Evolutionary conservation across 2,113 vertebrate genomes (phyloP).

Genomic region (Xiphorhynchus elegans): DNA sequence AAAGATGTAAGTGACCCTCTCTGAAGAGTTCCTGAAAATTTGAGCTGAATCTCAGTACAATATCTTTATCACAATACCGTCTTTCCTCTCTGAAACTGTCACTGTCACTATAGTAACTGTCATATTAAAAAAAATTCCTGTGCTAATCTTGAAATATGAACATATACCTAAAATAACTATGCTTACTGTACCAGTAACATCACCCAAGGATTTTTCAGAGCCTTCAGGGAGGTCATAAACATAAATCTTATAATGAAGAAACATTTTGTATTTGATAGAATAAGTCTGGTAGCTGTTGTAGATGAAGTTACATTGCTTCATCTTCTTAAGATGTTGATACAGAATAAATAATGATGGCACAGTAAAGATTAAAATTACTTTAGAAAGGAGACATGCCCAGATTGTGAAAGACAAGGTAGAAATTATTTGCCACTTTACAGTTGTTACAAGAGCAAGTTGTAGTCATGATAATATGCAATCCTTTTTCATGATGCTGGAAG

Average conservation of each 20-base stretch:
- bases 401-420: neutral
- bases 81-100: slow-evolving; percentile 25
- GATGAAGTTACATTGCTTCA: neutral
- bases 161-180: slow-evolving; percentile 35
- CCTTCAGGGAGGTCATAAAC: neutral
- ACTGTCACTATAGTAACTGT: slow-evolving; percentile 64
- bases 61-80: slow-evolving; percentile 30
- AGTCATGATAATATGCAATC: neutral
- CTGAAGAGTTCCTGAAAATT: neutral
- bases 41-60: neutral
- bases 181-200: neutral
- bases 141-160: slow-evolving; percentile 50
- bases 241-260: neutral
- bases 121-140: neutral
- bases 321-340: neutral
- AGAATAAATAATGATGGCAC: neutral
- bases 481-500: neutral
- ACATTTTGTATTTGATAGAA: neutral
- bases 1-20: neutral
- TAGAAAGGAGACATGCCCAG: neutral
- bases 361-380: neutral
- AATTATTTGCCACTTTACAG: neutral
- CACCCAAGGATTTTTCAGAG: neutral
- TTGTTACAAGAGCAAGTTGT: neutral
- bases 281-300: neutral